A percentile compares a stretch with the other conserved stretches of the same genome.
Conservation (phyloP, 2,113 vertebrate genomes). For the Gobius niger region DNA sequence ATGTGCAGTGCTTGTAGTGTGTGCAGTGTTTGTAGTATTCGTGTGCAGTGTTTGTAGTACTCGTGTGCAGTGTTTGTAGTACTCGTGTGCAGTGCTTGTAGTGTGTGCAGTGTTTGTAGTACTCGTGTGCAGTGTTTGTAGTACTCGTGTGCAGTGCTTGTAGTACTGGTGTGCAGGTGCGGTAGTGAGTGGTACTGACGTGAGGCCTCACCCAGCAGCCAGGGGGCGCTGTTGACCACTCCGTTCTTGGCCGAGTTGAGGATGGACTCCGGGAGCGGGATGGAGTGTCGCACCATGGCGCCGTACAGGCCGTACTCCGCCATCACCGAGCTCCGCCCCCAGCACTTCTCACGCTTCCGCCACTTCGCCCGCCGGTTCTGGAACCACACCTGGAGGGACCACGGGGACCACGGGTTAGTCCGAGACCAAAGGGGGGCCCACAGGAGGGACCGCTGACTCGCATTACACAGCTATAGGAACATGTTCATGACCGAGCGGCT, state of each 20-base stretch:
- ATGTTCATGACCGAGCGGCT: no score
- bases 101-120: neutral
- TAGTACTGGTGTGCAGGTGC: slow-evolving; percentile 29
- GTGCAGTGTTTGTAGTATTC: no score
- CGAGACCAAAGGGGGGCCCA: neutral
- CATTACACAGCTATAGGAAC: no score
- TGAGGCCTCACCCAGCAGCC: slow-evolving; percentile 87
- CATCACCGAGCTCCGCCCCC: slow-evolving; percentile 98
- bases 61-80: no score
- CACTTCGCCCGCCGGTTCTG: slow-evolving; percentile 98
- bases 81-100: no score
- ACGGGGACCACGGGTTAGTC: no score
- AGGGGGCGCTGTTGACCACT: slow-evolving; percentile 92
- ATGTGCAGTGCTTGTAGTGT: no score
- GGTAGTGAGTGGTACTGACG: slow-evolving; percentile 64
- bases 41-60: no score
- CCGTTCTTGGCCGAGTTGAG: slow-evolving; percentile 98
- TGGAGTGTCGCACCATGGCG: slow-evolving; percentile 98
- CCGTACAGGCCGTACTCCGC: slow-evolving; percentile 96
- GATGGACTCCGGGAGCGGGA: slow-evolving; percentile 95
- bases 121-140: neutral
- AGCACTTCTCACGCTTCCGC: slow-evolving; percentile 97
- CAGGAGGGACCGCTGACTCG: no score
- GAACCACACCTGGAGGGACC: slow-evolving; percentile 90
- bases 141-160: neutral